Conservation (phyloP, 2,113 vertebrate genomes). For the Atrichornis clamosus region DNA sequence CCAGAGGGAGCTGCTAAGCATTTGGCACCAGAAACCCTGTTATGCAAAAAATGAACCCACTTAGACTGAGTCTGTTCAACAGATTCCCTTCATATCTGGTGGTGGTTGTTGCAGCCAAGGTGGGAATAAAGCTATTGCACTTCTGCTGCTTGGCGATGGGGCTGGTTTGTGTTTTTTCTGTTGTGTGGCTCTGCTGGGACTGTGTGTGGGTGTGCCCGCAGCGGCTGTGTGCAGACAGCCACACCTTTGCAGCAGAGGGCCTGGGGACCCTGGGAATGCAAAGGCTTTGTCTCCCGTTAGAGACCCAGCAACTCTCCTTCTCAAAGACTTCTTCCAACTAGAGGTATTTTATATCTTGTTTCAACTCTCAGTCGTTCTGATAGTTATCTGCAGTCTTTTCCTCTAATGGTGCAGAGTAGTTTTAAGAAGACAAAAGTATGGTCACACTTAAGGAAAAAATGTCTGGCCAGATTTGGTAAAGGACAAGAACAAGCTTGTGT, state of each 20-base stretch:
- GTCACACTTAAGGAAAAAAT: not conserved
- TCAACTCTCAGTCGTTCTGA: not conserved
- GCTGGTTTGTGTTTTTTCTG: not conserved
- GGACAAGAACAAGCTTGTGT: not conserved
- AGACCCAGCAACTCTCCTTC: not conserved
- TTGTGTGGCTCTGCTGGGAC: not conserved
- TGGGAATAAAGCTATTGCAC: not conserved
- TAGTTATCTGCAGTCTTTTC: not conserved
- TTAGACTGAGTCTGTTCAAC: not conserved
- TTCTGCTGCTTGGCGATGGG: not conserved
- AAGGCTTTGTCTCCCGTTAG: not conserved
- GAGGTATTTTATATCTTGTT: not conserved
- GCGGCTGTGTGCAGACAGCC: not conserved
- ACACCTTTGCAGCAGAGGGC: not conserved
- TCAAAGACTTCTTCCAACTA: not conserved
- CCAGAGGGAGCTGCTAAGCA: not conserved
- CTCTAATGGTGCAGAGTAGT: not conserved
- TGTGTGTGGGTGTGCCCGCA: fast-evolving
- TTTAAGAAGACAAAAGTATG: not conserved
- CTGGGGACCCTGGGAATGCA: not conserved
- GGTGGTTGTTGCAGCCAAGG: not conserved
- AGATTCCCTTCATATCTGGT: not conserved
- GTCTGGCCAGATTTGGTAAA: not conserved
- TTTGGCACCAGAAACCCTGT: not conserved
- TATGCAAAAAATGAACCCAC: not conserved